phyloP scores from a whole-genome alignment of 2,888 invertebrate genomes.

The Harpagoxenus sublaevis region DNA sequence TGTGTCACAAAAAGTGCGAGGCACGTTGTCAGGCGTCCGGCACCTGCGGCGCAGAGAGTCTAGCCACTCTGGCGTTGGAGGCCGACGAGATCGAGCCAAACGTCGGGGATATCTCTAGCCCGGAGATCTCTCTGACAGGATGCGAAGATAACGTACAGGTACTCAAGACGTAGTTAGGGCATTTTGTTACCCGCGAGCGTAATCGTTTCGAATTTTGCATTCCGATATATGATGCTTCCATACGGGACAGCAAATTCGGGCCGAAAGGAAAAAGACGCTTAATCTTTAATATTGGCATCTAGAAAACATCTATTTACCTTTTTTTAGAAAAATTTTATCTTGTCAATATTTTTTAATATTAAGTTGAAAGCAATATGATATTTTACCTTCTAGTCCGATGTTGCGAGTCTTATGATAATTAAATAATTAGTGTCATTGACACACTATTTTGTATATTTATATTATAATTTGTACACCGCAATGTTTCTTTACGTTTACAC shows the following conservation, averaged over 20 bases:
- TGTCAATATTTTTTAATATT: conserved; percentile 12
- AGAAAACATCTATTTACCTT: neutral
- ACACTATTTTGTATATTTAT: conserved; percentile 34
- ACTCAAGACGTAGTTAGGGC: conserved; percentile 80
- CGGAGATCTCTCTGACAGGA: conserved; percentile 85
- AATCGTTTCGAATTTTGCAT: conserved; percentile 51
- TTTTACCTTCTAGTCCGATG: conserved; percentile 38
- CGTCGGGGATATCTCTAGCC: conserved; percentile 79
- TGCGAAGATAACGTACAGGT: conserved; percentile 86
- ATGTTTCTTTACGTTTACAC: conserved; percentile 16
- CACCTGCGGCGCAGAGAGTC: conserved; percentile 87
- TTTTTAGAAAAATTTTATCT: conserved; percentile 1
- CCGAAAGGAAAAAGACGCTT: neutral
- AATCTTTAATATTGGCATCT: neutral
- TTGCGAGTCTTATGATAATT: conserved; percentile 21
- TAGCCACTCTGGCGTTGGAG: conserved; percentile 82
- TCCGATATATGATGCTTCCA: conserved; percentile 2
- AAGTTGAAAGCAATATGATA: neutral
- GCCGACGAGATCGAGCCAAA: conserved; percentile 83
- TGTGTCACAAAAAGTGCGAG: conserved; percentile 98
- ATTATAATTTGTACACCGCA: conserved; percentile 29
- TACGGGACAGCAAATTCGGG: conserved; percentile 7
- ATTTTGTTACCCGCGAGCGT: conserved; percentile 70
- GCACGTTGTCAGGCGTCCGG: conserved; percentile 93
- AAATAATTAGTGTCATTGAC: neutral